Base-by-base conservation (phyloP, 1,140 invertebrate species). In the Drosophila navojoa region DNA sequence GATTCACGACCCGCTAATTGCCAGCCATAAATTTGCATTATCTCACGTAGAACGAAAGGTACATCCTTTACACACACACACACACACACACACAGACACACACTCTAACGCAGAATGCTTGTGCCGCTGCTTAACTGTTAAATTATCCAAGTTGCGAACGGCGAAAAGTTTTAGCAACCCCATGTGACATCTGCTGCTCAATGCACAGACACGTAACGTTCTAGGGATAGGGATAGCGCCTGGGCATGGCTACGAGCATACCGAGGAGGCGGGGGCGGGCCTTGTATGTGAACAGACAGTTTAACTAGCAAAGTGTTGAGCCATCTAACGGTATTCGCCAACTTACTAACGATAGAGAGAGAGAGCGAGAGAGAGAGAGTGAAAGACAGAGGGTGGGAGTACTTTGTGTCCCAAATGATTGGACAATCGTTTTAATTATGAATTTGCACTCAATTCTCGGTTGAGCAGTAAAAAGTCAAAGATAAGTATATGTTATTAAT, bases 11-110 rank as follows among this genome's bases (percentile, higher is more conserved):
- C 80, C 72, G 82, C 82, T 87, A 87, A 87, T 87, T 89, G 84
- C 84, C 84, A 71, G 76, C 84, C 79, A 87, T 87, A 87, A 87
- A 87, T 87, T 82, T 87, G 79, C 84, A 87, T 87, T 87, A 87
- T 89, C 82, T 80, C 82, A 87, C 84, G 82, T 87, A 87, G 60
- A 68, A 47, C 64, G 69, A 54, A 59, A 54, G 50, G 50, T 70
- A 68, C 59, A 45, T 69, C 54, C 62, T 49, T 45, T 53, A 35
- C 22, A 15, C 49, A 52, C 25, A 27, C 47, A n/a, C 10, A 27
- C 10, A 25, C 13, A 25, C 0, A 27, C 11, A n/a, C 15, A 19
- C 29, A 10, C 1, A 15, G 1, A 19, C 15, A 32, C 22, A 35
- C 15, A 32, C 22, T 27, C 11, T 19, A 38, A 25, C 58, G 9